A percentile compares a stretch with the other conserved stretches of the same genome.
Conservation (phyloP, 2,888 invertebrate species). For the Hofmannophila pseudospretella region DNA sequence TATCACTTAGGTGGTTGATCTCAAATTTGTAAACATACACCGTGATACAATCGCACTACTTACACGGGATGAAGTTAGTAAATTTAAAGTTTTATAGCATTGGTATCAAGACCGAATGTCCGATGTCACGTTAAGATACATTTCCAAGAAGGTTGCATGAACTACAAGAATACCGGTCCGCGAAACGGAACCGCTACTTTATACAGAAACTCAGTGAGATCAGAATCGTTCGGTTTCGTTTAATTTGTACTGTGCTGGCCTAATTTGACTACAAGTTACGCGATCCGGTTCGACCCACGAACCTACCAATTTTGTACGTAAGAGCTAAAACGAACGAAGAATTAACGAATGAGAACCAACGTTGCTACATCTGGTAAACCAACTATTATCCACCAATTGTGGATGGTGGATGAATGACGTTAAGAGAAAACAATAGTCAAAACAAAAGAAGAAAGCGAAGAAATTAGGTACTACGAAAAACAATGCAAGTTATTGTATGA, state of each 20-base stretch:
- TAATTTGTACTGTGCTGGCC: constrained; percentile 32
- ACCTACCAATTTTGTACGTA: constrained; percentile 24
- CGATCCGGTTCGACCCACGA: constrained; percentile 32
- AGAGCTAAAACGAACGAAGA: constrained; percentile 20
- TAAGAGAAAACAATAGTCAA: no score
- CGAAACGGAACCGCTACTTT: constrained; percentile 25
- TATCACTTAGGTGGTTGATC: constrained; percentile 31
- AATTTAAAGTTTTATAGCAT: constrained; percentile 37
- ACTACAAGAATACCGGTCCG: constrained; percentile 28
- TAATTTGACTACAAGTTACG: constrained; percentile 31
- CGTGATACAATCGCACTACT: constrained; percentile 40
- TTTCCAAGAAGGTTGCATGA: constrained; percentile 28
- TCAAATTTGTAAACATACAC: constrained; percentile 32
- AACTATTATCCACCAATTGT: no score
- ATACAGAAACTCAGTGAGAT: constrained; percentile 29
- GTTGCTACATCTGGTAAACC: background rate
- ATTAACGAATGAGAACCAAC: constrained; percentile 11
- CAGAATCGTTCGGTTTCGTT: constrained; percentile 32
- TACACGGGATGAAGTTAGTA: constrained; percentile 36
- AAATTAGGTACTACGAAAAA: constrained; percentile 28
- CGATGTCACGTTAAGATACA: constrained; percentile 19
- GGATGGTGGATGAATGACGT: no score
- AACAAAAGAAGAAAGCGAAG: constrained; percentile 26
- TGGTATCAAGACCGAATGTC: constrained; percentile 35
- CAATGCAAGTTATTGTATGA: constrained; percentile 18